phyloP scores from a whole-genome alignment of 1,140 invertebrate genomes.

The Procambarus virginalis region DNA sequence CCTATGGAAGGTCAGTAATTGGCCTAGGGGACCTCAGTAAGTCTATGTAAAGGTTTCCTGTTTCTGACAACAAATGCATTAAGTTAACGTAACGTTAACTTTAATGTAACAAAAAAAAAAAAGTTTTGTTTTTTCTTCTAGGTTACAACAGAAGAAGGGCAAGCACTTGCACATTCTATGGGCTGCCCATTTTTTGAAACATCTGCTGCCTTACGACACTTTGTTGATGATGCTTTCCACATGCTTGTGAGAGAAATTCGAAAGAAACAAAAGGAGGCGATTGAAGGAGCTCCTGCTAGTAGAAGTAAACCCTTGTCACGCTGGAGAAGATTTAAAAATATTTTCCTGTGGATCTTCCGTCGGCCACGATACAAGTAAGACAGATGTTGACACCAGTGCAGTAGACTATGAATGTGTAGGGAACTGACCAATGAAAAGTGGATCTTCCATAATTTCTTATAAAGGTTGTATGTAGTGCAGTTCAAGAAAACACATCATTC shows the following conservation, averaged over 20 bases:
- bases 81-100: too few relatives aligned
- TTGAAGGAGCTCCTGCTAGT: background rate
- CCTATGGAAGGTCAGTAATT: too few relatives aligned
- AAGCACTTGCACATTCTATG: constrained; percentile 70
- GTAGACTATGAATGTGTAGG: background rate
- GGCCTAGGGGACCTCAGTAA: too few relatives aligned
- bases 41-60: too few relatives aligned
- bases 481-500: background rate
- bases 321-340: constrained; percentile 56
- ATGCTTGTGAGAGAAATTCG: constrained; percentile 57
- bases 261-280: constrained; percentile 43
- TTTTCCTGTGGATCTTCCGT: constrained; percentile 57
- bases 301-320: constrained; percentile 41
- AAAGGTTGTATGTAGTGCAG: background rate
- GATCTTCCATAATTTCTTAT: background rate
- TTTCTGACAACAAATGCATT: too few relatives aligned
- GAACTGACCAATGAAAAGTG: background rate
- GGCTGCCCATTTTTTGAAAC: constrained; percentile 73
- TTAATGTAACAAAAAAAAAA: background rate
- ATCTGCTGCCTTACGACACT: constrained; percentile 71
- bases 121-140: constrained; percentile 70
- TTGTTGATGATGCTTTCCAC: constrained; percentile 61
- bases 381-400: background rate
- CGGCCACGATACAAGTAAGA: constrained; percentile 55
- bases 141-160: constrained; percentile 72